Evolutionary conservation across 1,140 invertebrate genomes (phyloP), one percentile per base, ranked within the genome.

Genomic region (Magallana ariakensis): DNA sequence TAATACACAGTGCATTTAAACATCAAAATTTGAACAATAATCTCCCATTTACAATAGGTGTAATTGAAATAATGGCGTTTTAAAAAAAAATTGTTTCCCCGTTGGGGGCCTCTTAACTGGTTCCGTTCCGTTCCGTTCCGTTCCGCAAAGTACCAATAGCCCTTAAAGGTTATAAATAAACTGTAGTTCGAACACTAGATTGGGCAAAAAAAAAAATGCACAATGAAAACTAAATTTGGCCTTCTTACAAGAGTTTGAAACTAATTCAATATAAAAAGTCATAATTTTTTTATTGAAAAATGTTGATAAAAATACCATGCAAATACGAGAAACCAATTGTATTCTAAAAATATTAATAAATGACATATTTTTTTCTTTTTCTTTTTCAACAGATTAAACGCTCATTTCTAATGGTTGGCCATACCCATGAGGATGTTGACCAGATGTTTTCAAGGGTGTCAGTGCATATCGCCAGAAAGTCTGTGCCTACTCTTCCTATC

Each of bases 361-460:
- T 33, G 33, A 13, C 56, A 2, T 10, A 58, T 58, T 1, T 13
- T 16, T 58, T 58, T 58, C 16, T 16, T 16, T 58, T 58, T 58
- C 16, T 58, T 58, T 58, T 1, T 13, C 10, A 58, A 58, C 56
- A 58, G 56, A 53, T 88, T 6, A 88, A 88, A 55, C 1, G 86
- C 4, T 86, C 81, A 0, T 87, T 87, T 19, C 62, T 88, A 5
- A 88, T 86, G 82, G 85, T 86, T 9, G 85, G 87, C 15, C 85
- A 88, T 54, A 86, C 87, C 9, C 87, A 88, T 66, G 87, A 88
- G n/a, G 85, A 87, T 80, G 60, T 83, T 1, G 85, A 87, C 80
- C 84, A 88, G 57, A 10, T 88, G 13, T 88, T 88, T 57, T 85
- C 84, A 15, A 62, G 83, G 57, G 8, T 22, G 4, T 26, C 75